Base-by-base conservation (phyloP, 2,113 vertebrate genomes). In the Bagarius yarrelli region DNA sequence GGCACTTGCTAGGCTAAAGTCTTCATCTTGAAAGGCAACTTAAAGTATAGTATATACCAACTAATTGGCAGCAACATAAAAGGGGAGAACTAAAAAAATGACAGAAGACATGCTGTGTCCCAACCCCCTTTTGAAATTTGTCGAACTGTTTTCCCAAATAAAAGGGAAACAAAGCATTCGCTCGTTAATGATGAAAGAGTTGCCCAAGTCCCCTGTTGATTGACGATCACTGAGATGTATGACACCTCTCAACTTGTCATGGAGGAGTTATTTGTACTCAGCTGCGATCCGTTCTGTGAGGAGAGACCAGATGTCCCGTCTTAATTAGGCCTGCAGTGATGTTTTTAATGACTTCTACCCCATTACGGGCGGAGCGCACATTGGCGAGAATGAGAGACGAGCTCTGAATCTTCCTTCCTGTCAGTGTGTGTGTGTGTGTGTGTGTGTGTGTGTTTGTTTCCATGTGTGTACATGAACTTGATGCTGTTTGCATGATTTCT, bases 271-370 rank as follows among this genome's bases (percentile, higher is more conserved):
- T 93, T 91, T 94, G 92, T 92, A 90, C 90, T 91, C 90, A 81
- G 85, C 89, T 88, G 88, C 87, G 81, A 91, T 91, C 89, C 90
- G 85, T 92, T 91, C 91, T 88, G 90, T 90, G 91, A 91, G 89
- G 87, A 91, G 89, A 90, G 92, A 93, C 91, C 93, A 94, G 92
- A 95, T 95, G 95, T 94, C 93, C 92, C 93, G 88, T 95, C 95
- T 95, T 97, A 96, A 97, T 97, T 96, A 97, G 95, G 94, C 89
- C 94, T 90, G 94, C 94, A 90, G 90, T 92, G 90, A 93, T 93
- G 92, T 93, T 93, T 92, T 93, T 93, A 92, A 93, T 92, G 91
- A 92, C 92, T 93, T 93, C 90, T 90, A 91, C 89, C 88, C 89
- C 91, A 91, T 92, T 92, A 90, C 90, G 88, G 87, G 87, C 88